Conservation (phyloP, 2,797 vertebrate genomes). For the Linurgus olivaceus region DNA sequence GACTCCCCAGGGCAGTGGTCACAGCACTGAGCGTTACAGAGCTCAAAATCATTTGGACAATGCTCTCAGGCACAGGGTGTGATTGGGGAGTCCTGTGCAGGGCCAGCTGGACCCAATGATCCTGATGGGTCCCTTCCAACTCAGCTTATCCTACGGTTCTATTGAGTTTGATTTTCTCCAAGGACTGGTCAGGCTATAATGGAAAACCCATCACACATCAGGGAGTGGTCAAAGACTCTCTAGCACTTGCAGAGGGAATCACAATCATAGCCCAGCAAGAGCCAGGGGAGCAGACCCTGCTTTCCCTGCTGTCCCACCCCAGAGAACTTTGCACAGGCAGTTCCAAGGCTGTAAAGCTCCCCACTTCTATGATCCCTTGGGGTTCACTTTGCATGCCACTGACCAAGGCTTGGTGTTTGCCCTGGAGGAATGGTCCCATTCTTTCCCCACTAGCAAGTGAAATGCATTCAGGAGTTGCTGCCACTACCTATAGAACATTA, state of each 20-base stretch:
- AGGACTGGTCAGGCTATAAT: neutral
- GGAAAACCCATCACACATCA: neutral
- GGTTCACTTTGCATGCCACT: neutral
- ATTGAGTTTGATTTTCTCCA: neutral
- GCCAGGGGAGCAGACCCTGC: neutral
- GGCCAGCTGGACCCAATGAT: neutral
- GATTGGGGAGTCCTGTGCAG: neutral
- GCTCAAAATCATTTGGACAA: neutral
- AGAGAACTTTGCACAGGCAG: neutral
- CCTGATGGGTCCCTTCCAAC: neutral
- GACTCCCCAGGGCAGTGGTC: neutral
- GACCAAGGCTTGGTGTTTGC: neutral
- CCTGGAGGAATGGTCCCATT: neutral
- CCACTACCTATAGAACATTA: neutral
- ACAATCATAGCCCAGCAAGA: neutral
- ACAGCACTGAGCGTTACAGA: neutral
- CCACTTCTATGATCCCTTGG: neutral
- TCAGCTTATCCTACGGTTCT: no score
- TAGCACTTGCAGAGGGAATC: neutral
- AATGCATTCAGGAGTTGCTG: neutral
- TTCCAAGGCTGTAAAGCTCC: neutral
- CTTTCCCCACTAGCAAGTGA: rapidly evolving
- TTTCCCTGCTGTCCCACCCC: neutral
- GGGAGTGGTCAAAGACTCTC: neutral
- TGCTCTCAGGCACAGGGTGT: neutral